Conservation (phyloP, 2,113 vertebrate species). For the Calypte anna region DNA sequence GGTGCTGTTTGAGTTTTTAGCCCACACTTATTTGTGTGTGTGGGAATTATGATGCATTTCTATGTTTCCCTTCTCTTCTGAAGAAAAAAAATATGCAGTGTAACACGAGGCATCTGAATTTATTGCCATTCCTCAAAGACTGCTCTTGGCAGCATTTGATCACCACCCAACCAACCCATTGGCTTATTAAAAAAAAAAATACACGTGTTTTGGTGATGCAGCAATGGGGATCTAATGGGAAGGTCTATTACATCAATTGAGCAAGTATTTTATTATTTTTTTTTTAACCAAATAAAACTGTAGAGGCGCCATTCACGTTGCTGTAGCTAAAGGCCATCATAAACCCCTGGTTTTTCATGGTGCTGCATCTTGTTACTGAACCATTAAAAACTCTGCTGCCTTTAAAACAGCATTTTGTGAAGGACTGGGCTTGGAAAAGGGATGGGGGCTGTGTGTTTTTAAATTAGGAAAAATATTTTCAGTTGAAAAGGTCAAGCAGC, state of each 20-base stretch:
- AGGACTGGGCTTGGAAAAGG: neutral
- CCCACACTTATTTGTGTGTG: neutral
- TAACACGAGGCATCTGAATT: conserved; percentile 60
- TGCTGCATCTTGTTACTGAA: conserved; percentile 37
- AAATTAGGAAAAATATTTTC: neutral
- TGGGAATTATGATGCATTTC: conserved; percentile 39
- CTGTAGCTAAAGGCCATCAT: conserved; percentile 73
- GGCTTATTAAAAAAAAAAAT: conserved; percentile 50
- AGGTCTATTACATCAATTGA: conserved; percentile 66
- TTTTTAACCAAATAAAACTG: conserved; percentile 68
- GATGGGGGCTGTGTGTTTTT: neutral
- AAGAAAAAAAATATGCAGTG: neutral
- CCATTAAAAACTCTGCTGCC: conserved; percentile 31
- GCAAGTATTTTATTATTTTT: neutral
- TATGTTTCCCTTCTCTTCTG: conserved; percentile 47
- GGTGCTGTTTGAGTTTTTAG: conserved; percentile 5
- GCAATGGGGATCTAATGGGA: conserved; percentile 65
- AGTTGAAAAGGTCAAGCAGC: conserved; percentile 25
- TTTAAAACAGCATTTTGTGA: neutral
- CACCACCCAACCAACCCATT: conserved; percentile 48
- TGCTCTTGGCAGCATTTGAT: conserved; percentile 71
- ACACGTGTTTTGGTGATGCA: conserved; percentile 36
- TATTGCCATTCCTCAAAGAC: conserved; percentile 70
- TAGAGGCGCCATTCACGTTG: conserved; percentile 54
- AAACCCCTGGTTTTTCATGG: conserved; percentile 70